A percentile compares a stretch with the other conserved stretches of the same genome.
phyloP scores from a whole-genome alignment of 2,797 vertebrate genomes.

The Eurystomus glaucurus region DNA sequence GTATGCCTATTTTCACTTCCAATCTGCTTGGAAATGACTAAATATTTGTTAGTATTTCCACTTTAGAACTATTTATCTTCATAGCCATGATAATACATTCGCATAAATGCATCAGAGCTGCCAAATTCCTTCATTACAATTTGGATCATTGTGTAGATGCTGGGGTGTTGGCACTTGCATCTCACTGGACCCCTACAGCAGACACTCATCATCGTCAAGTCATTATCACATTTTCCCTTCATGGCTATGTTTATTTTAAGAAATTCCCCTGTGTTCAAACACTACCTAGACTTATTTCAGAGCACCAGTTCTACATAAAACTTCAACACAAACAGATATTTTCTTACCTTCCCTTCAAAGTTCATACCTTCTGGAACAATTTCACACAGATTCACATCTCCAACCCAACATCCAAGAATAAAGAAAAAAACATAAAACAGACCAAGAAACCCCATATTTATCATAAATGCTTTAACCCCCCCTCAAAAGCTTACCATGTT shows the following conservation, averaged over 20 bases:
- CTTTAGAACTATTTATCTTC: slow-evolving; percentile 77
- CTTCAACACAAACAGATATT: slow-evolving; percentile 20
- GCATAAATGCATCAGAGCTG: slow-evolving; percentile 64
- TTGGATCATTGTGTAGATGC: slow-evolving; percentile 46
- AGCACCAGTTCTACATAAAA: slow-evolving; percentile 36
- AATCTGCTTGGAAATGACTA: slow-evolving; percentile 75
- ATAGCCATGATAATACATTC: slow-evolving; percentile 67
- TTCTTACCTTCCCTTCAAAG: background rate
- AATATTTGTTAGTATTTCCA: slow-evolving; percentile 80
- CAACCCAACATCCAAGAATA: background rate
- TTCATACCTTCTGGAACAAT: background rate
- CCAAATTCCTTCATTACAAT: slow-evolving; percentile 59
- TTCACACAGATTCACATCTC: background rate
- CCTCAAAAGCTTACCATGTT: background rate
- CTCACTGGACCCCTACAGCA: slow-evolving; percentile 38
- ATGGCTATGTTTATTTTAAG: slow-evolving; percentile 71
- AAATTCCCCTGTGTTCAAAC: slow-evolving; percentile 71
- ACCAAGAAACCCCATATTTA: background rate
- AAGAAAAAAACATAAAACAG: background rate
- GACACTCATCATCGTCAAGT: slow-evolving; percentile 73
- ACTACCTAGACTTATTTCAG: slow-evolving; percentile 62
- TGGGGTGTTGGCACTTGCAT: slow-evolving; percentile 61
- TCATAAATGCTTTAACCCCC: background rate
- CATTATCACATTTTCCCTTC: slow-evolving; percentile 79
- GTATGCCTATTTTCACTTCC: slow-evolving; percentile 54